A percentile compares a stretch with the other conserved stretches of the same genome.
Evolutionary conservation across 2,888 invertebrate species (phyloP).

Genomic region (Charanyca ferruginea): DNA sequence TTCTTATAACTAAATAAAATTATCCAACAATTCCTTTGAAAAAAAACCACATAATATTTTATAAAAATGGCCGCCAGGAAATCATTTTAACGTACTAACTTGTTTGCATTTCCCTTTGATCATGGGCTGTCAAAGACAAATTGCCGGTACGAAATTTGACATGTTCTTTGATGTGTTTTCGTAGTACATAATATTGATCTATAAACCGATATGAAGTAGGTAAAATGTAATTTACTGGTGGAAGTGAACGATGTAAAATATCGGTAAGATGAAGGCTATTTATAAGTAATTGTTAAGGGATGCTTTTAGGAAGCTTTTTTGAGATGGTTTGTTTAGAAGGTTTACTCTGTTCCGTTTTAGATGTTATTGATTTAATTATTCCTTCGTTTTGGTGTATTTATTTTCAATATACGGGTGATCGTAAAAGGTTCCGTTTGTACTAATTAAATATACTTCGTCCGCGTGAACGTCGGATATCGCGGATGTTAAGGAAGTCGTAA

Average conservation of each 20-base stretch:
- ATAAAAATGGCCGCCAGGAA: conserved; percentile 23
- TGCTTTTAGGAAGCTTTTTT: conserved; percentile 15
- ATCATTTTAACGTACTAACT: conserved; percentile 28
- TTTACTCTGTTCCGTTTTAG: conserved; percentile 34
- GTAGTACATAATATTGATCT: conserved; percentile 32
- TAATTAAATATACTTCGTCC: conserved; percentile 25
- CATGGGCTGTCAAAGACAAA: conserved; percentile 50
- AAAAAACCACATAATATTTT: not conserved
- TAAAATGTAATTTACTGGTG: conserved; percentile 46
- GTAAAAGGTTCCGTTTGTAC: not conserved
- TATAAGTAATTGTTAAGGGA: conserved; percentile 16
- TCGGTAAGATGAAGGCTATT: conserved; percentile 16
- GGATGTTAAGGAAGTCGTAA: too few relatives aligned
- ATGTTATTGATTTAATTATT: conserved; percentile 43
- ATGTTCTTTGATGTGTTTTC: conserved; percentile 48
- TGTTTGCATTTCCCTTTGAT: conserved; percentile 54
- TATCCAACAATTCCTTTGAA: not conserved
- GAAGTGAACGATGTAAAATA: conserved; percentile 23
- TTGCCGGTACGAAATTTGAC: conserved; percentile 39
- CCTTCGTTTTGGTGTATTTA: conserved; percentile 14
- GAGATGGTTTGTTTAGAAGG: conserved; percentile 37
- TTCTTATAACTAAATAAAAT: conserved; percentile 6
- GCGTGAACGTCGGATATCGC: too few relatives aligned
- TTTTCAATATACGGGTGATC: not conserved
- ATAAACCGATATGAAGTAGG: conserved; percentile 48